Percentiles rank a stretch among this genome's conserved stretches.
Conservation (phyloP, 2,797 vertebrate genomes). For the Odontamblyopus rebecca region DNA sequence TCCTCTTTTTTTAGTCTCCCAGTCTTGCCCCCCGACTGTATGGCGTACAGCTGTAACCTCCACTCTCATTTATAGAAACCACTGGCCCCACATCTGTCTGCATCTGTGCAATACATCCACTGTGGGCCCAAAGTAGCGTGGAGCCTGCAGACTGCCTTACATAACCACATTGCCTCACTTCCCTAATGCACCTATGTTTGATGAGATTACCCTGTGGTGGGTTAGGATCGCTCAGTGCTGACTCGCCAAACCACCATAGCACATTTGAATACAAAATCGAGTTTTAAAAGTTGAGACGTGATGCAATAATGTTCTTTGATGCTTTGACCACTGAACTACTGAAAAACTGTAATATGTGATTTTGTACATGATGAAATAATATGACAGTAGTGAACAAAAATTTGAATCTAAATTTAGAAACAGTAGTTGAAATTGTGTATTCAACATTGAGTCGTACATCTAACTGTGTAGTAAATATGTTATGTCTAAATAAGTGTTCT, state of each 20-base stretch:
- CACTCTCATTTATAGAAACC: slow-evolving; percentile 43
- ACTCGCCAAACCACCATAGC: slow-evolving; percentile 31
- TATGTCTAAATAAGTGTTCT: too few species aligned
- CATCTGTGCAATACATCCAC: slow-evolving; percentile 45
- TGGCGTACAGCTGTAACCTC: slow-evolving; percentile 64
- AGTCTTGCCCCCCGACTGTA: slow-evolving; percentile 37
- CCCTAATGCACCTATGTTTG: slow-evolving; percentile 31
- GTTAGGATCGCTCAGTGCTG: slow-evolving; percentile 30
- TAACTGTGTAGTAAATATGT: too few species aligned
- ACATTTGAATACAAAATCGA: slow-evolving; percentile 28
- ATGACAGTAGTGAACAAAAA: background rate
- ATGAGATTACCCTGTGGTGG: slow-evolving; percentile 45
- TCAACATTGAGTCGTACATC: too few species aligned
- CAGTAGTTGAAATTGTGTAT: too few species aligned
- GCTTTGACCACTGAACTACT: background rate
- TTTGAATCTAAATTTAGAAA: background rate
- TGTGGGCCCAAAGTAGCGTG: slow-evolving; percentile 12
- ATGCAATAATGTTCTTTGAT: slow-evolving; percentile 24
- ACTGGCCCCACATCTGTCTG: slow-evolving; percentile 44
- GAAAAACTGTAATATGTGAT: background rate
- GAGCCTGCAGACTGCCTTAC: slow-evolving; percentile 44
- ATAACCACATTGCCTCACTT: slow-evolving; percentile 46
- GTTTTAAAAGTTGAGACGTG: slow-evolving; percentile 16
- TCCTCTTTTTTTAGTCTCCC: slow-evolving; percentile 34
- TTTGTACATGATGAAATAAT: too few species aligned